A percentile compares a stretch with the other conserved stretches of the same genome.
Conservation (phyloP, 2,888 invertebrate genomes). For the Morpho deidamia region DNA sequence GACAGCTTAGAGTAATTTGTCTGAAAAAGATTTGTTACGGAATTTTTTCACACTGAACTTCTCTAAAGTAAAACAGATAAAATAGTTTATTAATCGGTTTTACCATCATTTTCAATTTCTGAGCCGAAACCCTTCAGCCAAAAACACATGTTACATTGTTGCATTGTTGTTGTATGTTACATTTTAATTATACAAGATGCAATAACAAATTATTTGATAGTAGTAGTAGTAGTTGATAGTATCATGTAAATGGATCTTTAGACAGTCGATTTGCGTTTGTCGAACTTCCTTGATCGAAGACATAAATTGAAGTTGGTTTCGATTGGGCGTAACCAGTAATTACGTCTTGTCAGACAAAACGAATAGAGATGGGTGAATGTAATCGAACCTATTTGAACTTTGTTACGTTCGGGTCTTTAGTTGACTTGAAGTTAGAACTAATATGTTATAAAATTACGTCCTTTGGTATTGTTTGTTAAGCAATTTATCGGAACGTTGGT, state of each 20-base stretch:
- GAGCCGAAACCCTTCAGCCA: no score
- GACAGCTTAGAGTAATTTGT: no score
- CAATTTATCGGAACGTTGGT: not conserved
- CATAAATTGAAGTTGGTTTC: slow-evolving; percentile 26
- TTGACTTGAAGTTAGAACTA: not conserved
- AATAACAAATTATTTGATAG: not conserved
- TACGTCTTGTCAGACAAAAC: slow-evolving; percentile 21
- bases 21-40: no score
- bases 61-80: no score
- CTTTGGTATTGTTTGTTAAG: not conserved
- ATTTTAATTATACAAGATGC: not conserved
- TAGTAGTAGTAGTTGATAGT: no score
- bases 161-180: no score
- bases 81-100: no score
- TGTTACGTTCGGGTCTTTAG: slow-evolving; percentile 16
- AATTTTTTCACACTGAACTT: no score
- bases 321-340: slow-evolving; percentile 20
- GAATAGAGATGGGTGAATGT: slow-evolving; percentile 6
- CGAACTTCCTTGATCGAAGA: slow-evolving; percentile 23
- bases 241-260: not conserved
- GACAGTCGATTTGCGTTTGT: slow-evolving; percentile 13
- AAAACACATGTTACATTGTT: no score
- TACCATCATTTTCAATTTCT: no score
- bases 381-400: slow-evolving; percentile 16
- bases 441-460: not conserved